Conservation (phyloP, 2,888 invertebrate species). For the Elmis aenea region DNA sequence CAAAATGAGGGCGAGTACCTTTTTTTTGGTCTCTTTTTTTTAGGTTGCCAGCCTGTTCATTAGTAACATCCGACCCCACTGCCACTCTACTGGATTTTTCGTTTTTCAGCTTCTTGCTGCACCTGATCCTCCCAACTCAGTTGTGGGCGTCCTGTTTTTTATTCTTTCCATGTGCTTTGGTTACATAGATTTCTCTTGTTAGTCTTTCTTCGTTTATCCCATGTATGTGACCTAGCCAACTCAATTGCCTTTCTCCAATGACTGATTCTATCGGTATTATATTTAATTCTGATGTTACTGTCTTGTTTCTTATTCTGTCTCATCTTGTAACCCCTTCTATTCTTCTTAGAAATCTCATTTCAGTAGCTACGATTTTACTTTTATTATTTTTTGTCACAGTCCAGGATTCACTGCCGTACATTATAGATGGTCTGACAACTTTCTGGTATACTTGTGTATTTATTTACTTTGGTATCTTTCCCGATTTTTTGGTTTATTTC, state of each 20-base stretch:
- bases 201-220: conserved; percentile 7
- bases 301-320: conserved; percentile 6
- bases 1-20: too few species aligned
- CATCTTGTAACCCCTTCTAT: conserved; percentile 5
- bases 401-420: conserved; percentile 6
- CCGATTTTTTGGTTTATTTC: too few species aligned
- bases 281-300: conserved; percentile 3
- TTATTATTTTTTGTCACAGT: conserved; percentile 4
- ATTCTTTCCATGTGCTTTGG: conserved; percentile 6
- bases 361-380: conserved; percentile 5
- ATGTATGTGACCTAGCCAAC: conserved; percentile 8
- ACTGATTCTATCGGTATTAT: conserved; percentile 22
- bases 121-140: neutral
- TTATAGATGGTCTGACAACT: conserved; percentile 2
- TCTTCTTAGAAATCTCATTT: conserved; percentile 7
- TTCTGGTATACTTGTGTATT: conserved; percentile 5
- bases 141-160: neutral
- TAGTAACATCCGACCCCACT: neutral
- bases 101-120: neutral
- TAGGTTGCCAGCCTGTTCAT: too few species aligned
- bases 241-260: conserved; percentile 7
- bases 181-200: conserved; percentile 6
- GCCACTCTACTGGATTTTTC: neutral
- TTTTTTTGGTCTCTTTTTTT: too few species aligned
- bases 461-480: too few species aligned